Evolutionary conservation across 2,113 vertebrate genomes (phyloP), one percentile per base, ranked within the genome.

Genomic region (Sinocyclocheilus anshuiensis): DNA sequence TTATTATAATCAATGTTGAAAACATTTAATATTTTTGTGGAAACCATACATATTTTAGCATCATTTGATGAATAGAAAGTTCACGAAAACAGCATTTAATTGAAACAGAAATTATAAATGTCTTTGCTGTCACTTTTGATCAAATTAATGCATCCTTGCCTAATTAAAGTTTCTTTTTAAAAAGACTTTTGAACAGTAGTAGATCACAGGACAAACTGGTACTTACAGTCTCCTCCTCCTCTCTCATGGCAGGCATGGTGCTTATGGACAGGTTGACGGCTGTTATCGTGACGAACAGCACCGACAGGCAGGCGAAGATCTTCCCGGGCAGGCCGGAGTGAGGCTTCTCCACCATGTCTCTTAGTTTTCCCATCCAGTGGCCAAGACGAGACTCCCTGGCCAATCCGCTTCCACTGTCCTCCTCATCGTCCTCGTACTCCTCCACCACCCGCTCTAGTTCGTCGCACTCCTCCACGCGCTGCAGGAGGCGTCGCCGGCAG

Each of bases 311-410:
- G 72, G 98, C 98, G 20, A 99, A 99, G 93, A 99, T 97, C 94
- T 99, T 99, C 83, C 98, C 98, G 0, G 98, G 97, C 22, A 99
- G 96, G 83, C 98, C 98, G 0, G 98, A 99, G 91, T 99, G 98
- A 6, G 98, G 98, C 92, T 94, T 96, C 93, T 99, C 98, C 91
- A 99, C 98, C 98, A 99, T 99, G 94, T 99, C 97, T 55, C 97
- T 96, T 59, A 99, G 94, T 79, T 94, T 95, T 67, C 89, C 93
- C 98, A 99, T 99, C 94, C 96, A 99, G 84, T 76, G 92, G 36
- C 93, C 93, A 8, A 94, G 86, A 88, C 94, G 93, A 86, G 97
- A 94, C 89, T 97, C 95, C 0, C 91, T 92, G 1, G 84, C 87
- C 0, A 53, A 79, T 39, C 55, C 65, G 50, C 91, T 94, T 81